phyloP scores from a whole-genome alignment of 2,797 vertebrate genomes.

The Cirrhinus molitorella region DNA sequence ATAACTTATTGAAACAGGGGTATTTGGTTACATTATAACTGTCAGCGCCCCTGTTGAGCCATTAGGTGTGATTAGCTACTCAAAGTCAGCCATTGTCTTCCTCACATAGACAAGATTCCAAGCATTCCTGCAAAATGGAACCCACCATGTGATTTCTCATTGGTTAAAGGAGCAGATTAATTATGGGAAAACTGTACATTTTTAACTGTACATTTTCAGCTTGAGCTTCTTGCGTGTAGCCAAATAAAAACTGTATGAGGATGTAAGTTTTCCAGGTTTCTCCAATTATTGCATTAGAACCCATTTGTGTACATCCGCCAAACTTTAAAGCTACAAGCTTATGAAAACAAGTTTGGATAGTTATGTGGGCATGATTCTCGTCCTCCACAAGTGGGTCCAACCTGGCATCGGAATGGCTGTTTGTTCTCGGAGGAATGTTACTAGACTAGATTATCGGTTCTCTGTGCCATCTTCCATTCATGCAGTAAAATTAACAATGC shows the following conservation, averaged over 20 bases:
- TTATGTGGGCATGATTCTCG: conserved; percentile 37
- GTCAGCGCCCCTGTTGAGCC: conserved; percentile 44
- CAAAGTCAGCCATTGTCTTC: conserved; percentile 76
- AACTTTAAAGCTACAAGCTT: conserved; percentile 1
- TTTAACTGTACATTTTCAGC: conserved; percentile 39
- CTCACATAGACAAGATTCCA: conserved; percentile 78
- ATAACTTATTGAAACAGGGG: conserved; percentile 61
- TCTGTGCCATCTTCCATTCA: neutral
- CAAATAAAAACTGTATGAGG: neutral
- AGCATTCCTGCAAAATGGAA: conserved; percentile 65
- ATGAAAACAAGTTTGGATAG: conserved; percentile 11
- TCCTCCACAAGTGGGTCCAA: conserved; percentile 13
- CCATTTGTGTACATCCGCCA: neutral
- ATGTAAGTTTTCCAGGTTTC: neutral
- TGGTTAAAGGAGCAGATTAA: conserved; percentile 67
- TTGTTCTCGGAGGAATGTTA: conserved; percentile 76
- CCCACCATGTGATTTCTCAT: conserved; percentile 67
- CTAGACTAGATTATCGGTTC: conserved; percentile 65
- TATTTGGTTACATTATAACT: conserved; percentile 73
- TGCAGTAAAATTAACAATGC: neutral
- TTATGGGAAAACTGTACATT: conserved; percentile 49
- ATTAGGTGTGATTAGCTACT: conserved; percentile 68
- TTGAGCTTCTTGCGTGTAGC: neutral
- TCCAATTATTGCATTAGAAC: neutral
- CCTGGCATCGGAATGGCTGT: conserved; percentile 68